These are phyloP conservation scores for Anguilla anguilla DNA, from an alignment of 2,797 vertebrate species.

Conservation along the genomic window DNA sequence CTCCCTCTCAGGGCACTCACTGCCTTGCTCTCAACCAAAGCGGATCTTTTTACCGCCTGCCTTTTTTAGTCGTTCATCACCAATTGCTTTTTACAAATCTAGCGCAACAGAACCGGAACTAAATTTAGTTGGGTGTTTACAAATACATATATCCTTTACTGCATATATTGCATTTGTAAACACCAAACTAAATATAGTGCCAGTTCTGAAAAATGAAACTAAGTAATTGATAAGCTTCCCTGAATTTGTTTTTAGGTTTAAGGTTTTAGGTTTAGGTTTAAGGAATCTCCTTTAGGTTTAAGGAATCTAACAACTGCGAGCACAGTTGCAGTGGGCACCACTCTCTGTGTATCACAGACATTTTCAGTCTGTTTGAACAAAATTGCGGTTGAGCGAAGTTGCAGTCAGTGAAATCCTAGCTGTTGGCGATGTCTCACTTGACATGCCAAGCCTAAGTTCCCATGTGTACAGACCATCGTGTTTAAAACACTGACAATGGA, in stretches of 20 bases:
- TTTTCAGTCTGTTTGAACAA: neutral
- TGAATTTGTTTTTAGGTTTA: no score
- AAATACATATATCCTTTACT: no score
- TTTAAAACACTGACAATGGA: neutral
- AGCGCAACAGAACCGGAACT: neutral
- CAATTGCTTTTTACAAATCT: neutral
- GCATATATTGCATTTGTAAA: no score
- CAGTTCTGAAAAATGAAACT: no score
- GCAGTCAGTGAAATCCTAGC: neutral
- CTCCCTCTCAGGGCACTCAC: neutral
- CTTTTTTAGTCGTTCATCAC: neutral
- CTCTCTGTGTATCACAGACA: neutral
- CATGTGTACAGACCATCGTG: neutral
- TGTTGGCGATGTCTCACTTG: neutral
- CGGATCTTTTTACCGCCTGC: neutral
- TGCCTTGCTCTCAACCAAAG: neutral
- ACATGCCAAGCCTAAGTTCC: slow-evolving; percentile 5
- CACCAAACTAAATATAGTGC: no score
- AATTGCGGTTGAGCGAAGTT: neutral
- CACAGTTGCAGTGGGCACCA: neutral
- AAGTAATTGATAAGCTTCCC: no score
- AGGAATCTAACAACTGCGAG: neutral
- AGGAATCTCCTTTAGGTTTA: neutral
- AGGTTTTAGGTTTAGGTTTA: no score
- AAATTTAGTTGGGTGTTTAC: neutral